These are phyloP conservation scores for Pogonophryne albipinna DNA, from an alignment of 2,797 vertebrate species.

Conservation along the genomic window DNA sequence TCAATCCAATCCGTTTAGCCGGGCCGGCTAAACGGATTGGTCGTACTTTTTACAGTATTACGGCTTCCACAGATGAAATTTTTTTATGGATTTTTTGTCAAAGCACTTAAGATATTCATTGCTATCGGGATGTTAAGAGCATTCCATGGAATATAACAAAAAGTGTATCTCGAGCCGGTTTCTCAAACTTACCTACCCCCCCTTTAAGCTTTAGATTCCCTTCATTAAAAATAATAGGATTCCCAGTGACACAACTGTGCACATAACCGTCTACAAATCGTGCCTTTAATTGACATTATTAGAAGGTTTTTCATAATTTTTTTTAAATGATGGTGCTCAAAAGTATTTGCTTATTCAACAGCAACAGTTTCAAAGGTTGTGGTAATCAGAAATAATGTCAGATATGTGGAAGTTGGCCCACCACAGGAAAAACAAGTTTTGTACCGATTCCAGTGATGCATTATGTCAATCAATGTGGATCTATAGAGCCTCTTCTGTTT, in stretches of 20 bases:
- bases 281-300: not conserved
- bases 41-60: no score
- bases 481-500: constrained; percentile 31
- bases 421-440: constrained; percentile 28
- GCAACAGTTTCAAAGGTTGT: constrained; percentile 4
- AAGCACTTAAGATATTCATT: no score
- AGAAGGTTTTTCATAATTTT: not conserved
- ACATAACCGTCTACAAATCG: not conserved
- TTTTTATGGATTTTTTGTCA: no score
- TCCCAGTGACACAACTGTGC: not conserved
- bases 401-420: not conserved
- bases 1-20: no score
- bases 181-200: no score
- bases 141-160: no score
- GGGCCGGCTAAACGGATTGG: no score
- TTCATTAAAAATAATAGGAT: not conserved
- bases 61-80: no score
- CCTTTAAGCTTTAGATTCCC: not conserved
- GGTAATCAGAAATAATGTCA: constrained; percentile 10
- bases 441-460: constrained; percentile 32
- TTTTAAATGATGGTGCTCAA: not conserved
- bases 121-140: no score
- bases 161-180: no score
- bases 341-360: not conserved
- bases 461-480: constrained; percentile 42